These are phyloP conservation scores for Amphiprion percula DNA, from an alignment of 2,113 vertebrate genomes.

Conservation along the genomic window DNA sequence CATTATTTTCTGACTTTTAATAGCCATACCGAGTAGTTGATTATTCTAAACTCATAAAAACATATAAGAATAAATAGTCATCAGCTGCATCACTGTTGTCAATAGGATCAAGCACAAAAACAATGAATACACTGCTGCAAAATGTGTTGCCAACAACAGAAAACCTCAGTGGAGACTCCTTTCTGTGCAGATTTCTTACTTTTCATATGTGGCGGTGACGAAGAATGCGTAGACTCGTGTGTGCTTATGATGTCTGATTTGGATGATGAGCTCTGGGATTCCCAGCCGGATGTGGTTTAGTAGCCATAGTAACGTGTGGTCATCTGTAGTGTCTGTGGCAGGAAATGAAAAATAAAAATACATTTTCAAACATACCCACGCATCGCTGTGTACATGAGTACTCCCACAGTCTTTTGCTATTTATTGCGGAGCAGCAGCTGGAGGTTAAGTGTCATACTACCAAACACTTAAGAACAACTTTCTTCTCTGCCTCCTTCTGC, in stretches of 20 bases:
- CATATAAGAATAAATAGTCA: too few species aligned
- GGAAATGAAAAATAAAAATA: slow-evolving; percentile 58
- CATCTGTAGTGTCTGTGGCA: slow-evolving; percentile 92
- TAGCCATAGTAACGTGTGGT: slow-evolving; percentile 97
- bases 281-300: slow-evolving; percentile 97
- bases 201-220: slow-evolving; percentile 96
- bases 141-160: background rate
- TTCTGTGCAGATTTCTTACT: slow-evolving; percentile 77
- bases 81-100: background rate
- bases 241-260: slow-evolving; percentile 96
- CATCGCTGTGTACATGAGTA: slow-evolving; percentile 25
- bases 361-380: slow-evolving; percentile 43
- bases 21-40: too few species aligned
- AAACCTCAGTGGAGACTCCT: too few species aligned
- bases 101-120: background rate
- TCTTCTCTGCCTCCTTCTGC: background rate
- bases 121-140: background rate
- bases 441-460: slow-evolving; percentile 55
- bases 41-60: too few species aligned
- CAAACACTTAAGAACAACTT: slow-evolving; percentile 25
- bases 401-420: slow-evolving; percentile 50
- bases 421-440: slow-evolving; percentile 49
- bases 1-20: too few species aligned
- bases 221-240: slow-evolving; percentile 95
- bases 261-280: slow-evolving; percentile 97